Evolutionary conservation across 2,888 invertebrate genomes (phyloP).

Genomic region (Horisme vitalbata): DNA sequence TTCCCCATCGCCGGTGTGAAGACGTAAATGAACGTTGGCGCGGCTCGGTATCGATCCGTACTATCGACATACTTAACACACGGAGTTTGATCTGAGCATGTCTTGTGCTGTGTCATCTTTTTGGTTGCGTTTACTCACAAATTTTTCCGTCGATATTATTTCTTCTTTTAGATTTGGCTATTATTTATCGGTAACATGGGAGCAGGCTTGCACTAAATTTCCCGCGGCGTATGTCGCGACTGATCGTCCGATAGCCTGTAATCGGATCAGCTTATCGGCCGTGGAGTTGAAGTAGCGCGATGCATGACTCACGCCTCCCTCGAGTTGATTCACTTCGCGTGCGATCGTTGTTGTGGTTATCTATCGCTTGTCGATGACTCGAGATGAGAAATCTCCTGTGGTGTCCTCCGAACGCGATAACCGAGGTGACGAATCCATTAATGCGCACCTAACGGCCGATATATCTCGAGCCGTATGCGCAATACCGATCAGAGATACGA

Average conservation of each 20-base stretch:
- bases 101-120: conserved; percentile 47
- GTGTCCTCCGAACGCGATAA: conserved; percentile 17
- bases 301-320: conserved; percentile 24
- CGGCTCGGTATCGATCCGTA: conserved; percentile 47
- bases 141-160: conserved; percentile 16
- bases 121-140: conserved; percentile 35
- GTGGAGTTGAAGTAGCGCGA: conserved; percentile 17
- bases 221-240: conserved; percentile 13
- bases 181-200: conserved; percentile 19
- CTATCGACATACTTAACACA: conserved; percentile 50
- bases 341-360: neutral
- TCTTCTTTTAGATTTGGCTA: conserved; percentile 12
- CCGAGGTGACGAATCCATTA: conserved; percentile 11
- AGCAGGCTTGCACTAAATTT: conserved; percentile 40
- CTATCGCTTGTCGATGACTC: neutral
- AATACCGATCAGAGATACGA: neutral
- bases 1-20: too few species aligned
- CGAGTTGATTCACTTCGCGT: neutral
- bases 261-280: conserved; percentile 13
- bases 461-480: neutral
- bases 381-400: conserved; percentile 8
- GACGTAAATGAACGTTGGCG: neutral
- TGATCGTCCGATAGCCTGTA: conserved; percentile 9
- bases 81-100: conserved; percentile 59
- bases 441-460: neutral